A percentile compares a stretch with the other conserved stretches of the same genome.
Evolutionary conservation across 53 echinoderm and acorn worm genomes (phyloP).

Genomic region (Stichopus horrens): DNA sequence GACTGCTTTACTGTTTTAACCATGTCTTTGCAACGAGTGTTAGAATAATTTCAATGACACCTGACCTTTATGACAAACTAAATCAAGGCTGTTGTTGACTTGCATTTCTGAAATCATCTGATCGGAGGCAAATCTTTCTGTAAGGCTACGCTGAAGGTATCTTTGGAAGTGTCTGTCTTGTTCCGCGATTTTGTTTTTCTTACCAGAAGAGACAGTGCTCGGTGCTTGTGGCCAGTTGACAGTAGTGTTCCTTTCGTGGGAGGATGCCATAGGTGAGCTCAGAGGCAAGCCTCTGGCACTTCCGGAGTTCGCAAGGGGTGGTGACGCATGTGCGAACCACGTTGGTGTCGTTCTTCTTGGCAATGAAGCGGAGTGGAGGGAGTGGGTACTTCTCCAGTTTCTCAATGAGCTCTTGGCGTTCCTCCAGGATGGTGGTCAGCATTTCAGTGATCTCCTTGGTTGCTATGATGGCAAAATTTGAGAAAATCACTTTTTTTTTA

Average conservation of each 20-base stretch:
- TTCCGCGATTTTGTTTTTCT: conserved; percentile 10
- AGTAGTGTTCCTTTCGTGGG: conserved; percentile 72
- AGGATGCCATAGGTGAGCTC: conserved; percentile 75
- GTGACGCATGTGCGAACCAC: conserved; percentile 61
- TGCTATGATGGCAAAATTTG: neutral
- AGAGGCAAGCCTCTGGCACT: conserved; percentile 79
- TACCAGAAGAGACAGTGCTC: conserved; percentile 93
- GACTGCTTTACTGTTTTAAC: too few relatives aligned
- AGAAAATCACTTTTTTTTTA: neutral
- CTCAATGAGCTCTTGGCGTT: conserved; percentile 43
- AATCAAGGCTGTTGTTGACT: too few relatives aligned
- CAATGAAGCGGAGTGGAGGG: conserved; percentile 38
- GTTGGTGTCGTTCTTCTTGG: conserved; percentile 43
- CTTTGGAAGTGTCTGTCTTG: too few relatives aligned
- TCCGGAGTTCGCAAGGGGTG: conserved; percentile 73
- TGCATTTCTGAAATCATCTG: too few relatives aligned
- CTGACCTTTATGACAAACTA: too few relatives aligned
- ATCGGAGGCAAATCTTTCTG: too few relatives aligned
- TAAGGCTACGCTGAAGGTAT: too few relatives aligned
- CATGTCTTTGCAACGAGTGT: too few relatives aligned
- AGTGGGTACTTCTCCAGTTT: conserved; percentile 56
- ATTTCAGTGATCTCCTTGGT: conserved; percentile 17
- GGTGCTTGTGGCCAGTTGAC: conserved; percentile 58
- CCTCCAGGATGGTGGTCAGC: conserved; percentile 43
- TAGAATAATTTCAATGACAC: too few relatives aligned